These are phyloP conservation scores for Arvicanthis niloticus DNA, from an alignment of 2,113 vertebrate species.

Conservation along the genomic window DNA sequence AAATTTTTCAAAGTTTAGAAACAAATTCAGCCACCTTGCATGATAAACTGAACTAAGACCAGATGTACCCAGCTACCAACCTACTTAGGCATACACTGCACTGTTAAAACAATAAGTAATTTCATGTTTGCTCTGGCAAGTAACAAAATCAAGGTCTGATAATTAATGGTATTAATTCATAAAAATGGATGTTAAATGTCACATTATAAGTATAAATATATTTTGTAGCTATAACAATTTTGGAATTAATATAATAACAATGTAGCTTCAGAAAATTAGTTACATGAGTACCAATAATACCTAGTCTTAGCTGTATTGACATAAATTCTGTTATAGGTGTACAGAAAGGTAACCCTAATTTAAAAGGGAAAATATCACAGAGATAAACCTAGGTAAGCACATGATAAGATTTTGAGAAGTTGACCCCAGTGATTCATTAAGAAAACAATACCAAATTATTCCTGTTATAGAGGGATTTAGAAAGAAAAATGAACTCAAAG, in stretches of 20 bases:
- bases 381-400: not conserved
- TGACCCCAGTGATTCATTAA: not conserved
- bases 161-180: not conserved
- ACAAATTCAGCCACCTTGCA: not conserved
- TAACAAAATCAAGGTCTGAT: not conserved
- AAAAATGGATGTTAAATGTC: not conserved
- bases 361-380: not conserved
- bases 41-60: slow-evolving; percentile 2
- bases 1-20: slow-evolving; percentile 52
- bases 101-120: not conserved
- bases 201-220: not conserved
- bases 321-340: not conserved
- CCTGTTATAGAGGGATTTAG: not conserved
- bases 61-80: fast-evolving
- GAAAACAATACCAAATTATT: not conserved
- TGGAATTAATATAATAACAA: not conserved
- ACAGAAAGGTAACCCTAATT: not conserved
- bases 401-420: not conserved
- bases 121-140: not conserved
- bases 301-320: not conserved
- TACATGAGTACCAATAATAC: not conserved
- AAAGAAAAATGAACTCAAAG: not conserved
- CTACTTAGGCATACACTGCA: not conserved
- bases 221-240: not conserved
- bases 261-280: slow-evolving; percentile 5